A percentile compares a stretch with the other conserved stretches of the same genome.
These are phyloP conservation scores for Scaptomyza hsui DNA, from an alignment of 1,140 invertebrate genomes.

Conservation along the genomic window DNA sequence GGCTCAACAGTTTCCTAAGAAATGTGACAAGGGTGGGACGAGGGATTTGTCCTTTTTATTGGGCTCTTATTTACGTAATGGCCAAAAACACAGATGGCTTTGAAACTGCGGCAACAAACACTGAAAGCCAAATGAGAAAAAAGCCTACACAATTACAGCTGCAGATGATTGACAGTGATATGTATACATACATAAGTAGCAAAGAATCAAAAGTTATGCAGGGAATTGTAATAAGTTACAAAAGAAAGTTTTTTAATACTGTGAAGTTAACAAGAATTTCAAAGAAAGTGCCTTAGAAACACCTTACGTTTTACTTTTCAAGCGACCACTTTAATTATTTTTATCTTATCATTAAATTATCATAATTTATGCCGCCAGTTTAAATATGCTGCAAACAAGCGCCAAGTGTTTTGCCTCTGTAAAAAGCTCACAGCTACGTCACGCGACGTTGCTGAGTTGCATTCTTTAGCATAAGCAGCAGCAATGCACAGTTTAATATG, in stretches of 20 bases:
- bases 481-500: conserved; percentile 1
- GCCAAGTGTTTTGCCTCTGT: background rate
- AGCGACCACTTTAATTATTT: background rate
- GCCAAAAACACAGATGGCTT: conserved; percentile 4
- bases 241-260: no score
- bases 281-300: background rate
- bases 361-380: conserved; percentile 10
- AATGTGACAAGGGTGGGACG: background rate
- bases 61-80: conserved; percentile 14
- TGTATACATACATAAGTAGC: background rate
- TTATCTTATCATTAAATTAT: conserved; percentile 1
- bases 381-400: conserved; percentile 1
- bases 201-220: background rate
- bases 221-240: background rate
- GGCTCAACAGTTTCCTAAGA: conserved; percentile 23
- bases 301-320: background rate
- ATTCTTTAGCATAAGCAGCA: conserved; percentile 2
- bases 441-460: conserved; percentile 10
- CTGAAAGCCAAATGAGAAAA: conserved; percentile 13
- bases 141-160: conserved; percentile 1
- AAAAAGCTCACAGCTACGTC: conserved; percentile 26
- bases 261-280: background rate
- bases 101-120: conserved; percentile 4
- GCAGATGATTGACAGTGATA: conserved; percentile 24
- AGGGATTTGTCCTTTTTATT: conserved; percentile 13